These are phyloP conservation scores for Eurystomus glaucurus DNA, from an alignment of 2,797 vertebrate species.

Conservation along the genomic window DNA sequence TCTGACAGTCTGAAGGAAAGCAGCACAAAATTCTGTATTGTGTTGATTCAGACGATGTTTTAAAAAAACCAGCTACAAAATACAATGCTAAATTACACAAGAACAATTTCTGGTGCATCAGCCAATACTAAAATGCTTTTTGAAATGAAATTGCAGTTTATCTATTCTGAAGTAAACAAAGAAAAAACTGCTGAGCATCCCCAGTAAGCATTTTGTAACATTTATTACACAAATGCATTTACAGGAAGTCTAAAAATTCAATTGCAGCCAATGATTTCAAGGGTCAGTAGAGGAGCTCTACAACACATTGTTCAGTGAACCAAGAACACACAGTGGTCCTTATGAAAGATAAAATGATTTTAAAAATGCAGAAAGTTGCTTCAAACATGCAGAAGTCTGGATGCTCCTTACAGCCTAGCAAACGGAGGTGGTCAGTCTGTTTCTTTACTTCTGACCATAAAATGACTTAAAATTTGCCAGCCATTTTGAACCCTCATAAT, in stretches of 20 bases:
- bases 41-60: neutral
- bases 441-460: neutral
- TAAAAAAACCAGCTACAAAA: neutral
- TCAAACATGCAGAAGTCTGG: neutral
- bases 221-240: neutral
- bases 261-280: neutral
- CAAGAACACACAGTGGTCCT: neutral
- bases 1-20: constrained; percentile 11
- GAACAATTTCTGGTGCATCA: neutral
- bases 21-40: neutral
- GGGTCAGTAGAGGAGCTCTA: neutral
- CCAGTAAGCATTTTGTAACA: neutral
- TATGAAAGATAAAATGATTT: neutral
- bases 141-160: neutral
- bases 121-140: neutral
- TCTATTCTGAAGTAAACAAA: neutral
- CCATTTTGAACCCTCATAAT: neutral
- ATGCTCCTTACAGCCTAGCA: neutral
- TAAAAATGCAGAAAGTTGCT: neutral
- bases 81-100: neutral
- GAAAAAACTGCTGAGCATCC: neutral
- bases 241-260: neutral
- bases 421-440: neutral
- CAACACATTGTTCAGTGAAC: neutral
- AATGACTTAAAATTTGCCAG: neutral